A percentile compares a stretch with the other conserved stretches of the same genome.
Evolutionary conservation across 2,113 vertebrate genomes (phyloP).

Genomic region (Tympanuchus pallidicinctus): DNA sequence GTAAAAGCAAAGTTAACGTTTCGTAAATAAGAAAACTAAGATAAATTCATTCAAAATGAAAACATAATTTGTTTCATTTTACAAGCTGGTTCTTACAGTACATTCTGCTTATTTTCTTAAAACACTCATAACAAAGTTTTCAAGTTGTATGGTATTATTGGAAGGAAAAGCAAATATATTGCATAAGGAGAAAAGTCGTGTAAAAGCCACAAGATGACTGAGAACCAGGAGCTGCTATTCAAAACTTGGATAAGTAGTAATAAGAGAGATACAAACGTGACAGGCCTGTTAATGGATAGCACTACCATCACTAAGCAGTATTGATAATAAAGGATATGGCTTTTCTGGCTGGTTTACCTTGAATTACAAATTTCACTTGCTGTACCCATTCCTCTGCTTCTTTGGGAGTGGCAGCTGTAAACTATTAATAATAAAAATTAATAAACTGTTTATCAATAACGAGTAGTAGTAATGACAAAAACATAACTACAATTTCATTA

Average conservation of each 20-base stretch:
- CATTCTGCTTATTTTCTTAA: neutral
- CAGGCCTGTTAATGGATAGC: neutral
- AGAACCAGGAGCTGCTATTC: neutral
- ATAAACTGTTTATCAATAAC: slow-evolving; percentile 49
- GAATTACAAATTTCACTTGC: slow-evolving; percentile 90
- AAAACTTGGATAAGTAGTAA: neutral
- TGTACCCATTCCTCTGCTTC: slow-evolving; percentile 97
- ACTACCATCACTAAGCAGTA: neutral
- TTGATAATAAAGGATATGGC: neutral
- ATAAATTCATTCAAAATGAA: slow-evolving; percentile 2
- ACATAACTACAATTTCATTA: slow-evolving; percentile 40
- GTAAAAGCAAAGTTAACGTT: neutral
- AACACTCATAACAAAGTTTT: neutral
- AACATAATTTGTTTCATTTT: neutral
- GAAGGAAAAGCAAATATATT: neutral
- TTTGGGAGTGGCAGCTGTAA: slow-evolving; percentile 89
- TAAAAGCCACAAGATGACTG: neutral
- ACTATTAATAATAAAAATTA: slow-evolving; percentile 75
- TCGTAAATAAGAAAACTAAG: neutral
- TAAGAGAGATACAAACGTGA: neutral
- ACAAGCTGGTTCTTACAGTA: neutral
- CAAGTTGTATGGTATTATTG: neutral
- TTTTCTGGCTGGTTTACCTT: slow-evolving; percentile 81
- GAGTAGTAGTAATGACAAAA: slow-evolving; percentile 45
- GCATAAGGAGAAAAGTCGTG: neutral